phyloP scores from a whole-genome alignment of 2,797 vertebrate genomes.

The Schizopygopsis pylzovi region DNA sequence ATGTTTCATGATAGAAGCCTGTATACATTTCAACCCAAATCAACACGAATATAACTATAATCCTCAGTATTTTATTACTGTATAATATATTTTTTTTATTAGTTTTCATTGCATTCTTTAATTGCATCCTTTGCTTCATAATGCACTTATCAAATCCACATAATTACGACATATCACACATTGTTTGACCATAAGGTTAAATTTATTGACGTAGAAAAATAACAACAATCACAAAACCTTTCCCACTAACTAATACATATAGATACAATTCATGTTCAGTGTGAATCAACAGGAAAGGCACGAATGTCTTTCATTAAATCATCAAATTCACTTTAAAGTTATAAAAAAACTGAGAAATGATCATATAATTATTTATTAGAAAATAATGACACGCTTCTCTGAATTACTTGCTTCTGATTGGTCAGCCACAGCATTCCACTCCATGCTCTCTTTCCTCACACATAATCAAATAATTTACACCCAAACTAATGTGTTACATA shows the following conservation, averaged over 20 bases:
- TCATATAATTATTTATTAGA: neutral
- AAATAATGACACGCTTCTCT: neutral
- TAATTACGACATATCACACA: neutral
- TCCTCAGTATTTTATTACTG: no score
- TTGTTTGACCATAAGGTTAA: neutral
- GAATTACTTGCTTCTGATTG: conserved; percentile 11
- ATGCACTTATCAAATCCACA: neutral
- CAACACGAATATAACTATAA: no score
- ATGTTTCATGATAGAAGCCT: no score
- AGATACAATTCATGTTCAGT: neutral
- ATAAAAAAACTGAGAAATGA: neutral
- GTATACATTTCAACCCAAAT: no score
- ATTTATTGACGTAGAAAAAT: conserved; percentile 9
- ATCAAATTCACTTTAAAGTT: neutral
- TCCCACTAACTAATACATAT: neutral
- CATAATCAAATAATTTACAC: neutral
- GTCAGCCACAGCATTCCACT: neutral
- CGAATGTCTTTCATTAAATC: neutral
- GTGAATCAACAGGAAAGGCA: neutral
- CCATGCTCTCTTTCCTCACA: neutral
- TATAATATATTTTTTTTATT: neutral
- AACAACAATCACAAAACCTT: neutral
- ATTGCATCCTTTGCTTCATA: no score
- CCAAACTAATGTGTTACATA: neutral
- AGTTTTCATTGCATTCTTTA: neutral